These are phyloP conservation scores for Acromyrmex heyeri DNA, from an alignment of 1,140 invertebrate species.

Conservation along the genomic window DNA sequence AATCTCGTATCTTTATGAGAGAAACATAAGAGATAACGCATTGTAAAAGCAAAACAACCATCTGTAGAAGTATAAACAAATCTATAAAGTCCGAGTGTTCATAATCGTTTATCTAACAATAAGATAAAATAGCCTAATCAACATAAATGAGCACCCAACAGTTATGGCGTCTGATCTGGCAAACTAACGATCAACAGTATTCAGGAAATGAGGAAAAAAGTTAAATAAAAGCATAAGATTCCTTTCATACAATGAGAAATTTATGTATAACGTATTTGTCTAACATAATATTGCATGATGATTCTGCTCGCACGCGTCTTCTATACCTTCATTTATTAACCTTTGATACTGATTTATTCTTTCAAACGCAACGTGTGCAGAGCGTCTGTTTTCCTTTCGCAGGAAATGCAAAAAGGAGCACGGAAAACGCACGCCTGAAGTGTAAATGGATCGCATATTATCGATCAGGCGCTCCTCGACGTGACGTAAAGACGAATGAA, in stretches of 20 bases:
- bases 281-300: not conserved
- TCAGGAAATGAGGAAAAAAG: not conserved
- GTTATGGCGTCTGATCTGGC: not conserved
- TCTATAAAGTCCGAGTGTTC: not conserved
- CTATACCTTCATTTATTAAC: not conserved
- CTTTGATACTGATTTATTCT: not conserved
- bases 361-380: not conserved
- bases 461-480: not conserved
- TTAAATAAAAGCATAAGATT: not conserved
- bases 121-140: not conserved
- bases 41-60: not conserved
- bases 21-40: not conserved
- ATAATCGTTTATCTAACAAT: no score
- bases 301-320: not conserved
- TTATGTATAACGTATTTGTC: not conserved
- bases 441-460: not conserved
- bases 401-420: not conserved
- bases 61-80: no score
- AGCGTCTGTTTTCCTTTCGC: not conserved
- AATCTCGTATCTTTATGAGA: not conserved
- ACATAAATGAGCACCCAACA: not conserved
- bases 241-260: not conserved
- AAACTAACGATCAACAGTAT: no score
- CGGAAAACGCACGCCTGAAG: not conserved
- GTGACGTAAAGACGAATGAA: conserved; percentile 14